Evolutionary conservation across 2,113 vertebrate genomes (phyloP).

Genomic region (Zosterops japonicus): DNA sequence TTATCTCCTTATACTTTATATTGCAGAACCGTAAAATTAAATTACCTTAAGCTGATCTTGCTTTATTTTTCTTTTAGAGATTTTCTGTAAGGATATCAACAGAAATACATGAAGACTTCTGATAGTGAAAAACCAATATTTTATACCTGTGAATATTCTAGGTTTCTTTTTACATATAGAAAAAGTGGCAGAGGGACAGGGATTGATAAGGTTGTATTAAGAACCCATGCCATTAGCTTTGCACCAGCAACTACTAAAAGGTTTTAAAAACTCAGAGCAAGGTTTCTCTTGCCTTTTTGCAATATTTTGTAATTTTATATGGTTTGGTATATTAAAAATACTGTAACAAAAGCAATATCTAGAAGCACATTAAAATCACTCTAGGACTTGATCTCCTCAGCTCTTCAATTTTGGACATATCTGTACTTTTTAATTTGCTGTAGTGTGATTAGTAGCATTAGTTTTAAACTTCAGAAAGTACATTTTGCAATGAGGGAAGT

Average conservation of each 20-base stretch:
- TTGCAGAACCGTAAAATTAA: neutral
- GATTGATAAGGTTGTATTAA: neutral
- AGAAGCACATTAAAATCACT: neutral
- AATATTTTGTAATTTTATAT: conserved; percentile 26
- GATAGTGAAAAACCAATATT: neutral
- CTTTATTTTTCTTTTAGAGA: conserved; percentile 56
- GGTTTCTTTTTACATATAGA: neutral
- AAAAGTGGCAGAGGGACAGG: neutral
- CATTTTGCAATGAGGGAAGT: neutral
- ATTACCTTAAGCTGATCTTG: neutral
- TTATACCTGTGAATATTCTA: neutral
- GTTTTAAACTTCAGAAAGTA: neutral
- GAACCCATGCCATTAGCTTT: neutral
- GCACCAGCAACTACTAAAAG: neutral
- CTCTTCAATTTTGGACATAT: neutral
- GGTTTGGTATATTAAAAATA: neutral
- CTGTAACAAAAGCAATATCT: neutral
- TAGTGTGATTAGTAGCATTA: neutral
- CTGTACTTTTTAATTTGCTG: neutral
- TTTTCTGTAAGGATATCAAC: conserved; percentile 61
- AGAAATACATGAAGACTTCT: conserved; percentile 62
- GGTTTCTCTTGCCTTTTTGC: neutral
- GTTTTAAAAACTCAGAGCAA: neutral
- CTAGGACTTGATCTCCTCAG: neutral
- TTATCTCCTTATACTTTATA: neutral